Percentiles rank a stretch among this genome's conserved stretches.
These are phyloP conservation scores for Brachycybe producta DNA, from an alignment of 2,888 invertebrate genomes.

Conservation along the genomic window DNA sequence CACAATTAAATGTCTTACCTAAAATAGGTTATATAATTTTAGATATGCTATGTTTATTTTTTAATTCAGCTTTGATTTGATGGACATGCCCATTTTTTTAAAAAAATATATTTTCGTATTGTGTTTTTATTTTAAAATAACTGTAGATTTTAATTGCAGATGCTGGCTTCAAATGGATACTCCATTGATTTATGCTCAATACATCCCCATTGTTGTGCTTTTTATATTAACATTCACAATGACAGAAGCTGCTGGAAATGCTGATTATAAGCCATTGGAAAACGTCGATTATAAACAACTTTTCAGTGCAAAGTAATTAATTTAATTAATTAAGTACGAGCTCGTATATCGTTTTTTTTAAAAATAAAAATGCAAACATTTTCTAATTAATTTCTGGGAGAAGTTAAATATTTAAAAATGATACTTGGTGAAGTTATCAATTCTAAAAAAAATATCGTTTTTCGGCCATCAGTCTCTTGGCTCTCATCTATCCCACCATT, in stretches of 20 bases:
- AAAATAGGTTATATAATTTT: no score
- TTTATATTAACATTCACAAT: constrained; percentile 26
- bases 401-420: no score
- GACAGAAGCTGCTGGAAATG: constrained; percentile 28
- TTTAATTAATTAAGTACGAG: not conserved
- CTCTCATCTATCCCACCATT: no score
- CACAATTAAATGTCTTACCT: no score
- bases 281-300: constrained; percentile 25
- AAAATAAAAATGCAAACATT: no score
- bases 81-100: no score
- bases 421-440: no score
- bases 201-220: constrained; percentile 24
- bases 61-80: no score
- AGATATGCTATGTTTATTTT: no score
- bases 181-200: constrained; percentile 22
- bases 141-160: constrained; percentile 17
- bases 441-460: no score
- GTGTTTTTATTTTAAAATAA: not conserved
- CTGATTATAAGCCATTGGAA: constrained; percentile 25
- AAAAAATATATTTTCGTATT: not conserved
- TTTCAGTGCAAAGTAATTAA: constrained; percentile 22
- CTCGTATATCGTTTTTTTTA: not conserved
- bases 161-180: constrained; percentile 28
- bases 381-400: not conserved
- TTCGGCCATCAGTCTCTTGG: no score